A percentile compares a stretch with the other conserved stretches of the same genome.
Conservation (phyloP, 2,797 vertebrate genomes). For the Eulemur albifrons region DNA sequence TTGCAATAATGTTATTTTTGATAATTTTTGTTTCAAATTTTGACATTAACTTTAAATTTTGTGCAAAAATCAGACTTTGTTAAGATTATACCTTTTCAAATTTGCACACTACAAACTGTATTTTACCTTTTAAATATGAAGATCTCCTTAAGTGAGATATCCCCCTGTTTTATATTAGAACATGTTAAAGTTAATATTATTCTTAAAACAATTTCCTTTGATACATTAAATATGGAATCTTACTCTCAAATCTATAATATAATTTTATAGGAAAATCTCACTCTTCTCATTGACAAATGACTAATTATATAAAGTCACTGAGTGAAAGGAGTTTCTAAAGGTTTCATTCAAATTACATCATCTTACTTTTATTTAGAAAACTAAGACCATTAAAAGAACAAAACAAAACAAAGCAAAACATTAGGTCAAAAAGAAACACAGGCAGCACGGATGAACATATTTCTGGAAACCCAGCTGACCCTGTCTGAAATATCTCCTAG, state of each 20-base stretch:
- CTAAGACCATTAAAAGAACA: neutral
- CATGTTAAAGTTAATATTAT: neutral
- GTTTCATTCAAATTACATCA: neutral
- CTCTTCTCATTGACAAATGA: neutral
- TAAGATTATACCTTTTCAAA: neutral
- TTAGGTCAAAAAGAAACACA: neutral
- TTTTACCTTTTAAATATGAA: neutral
- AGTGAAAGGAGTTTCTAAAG: neutral
- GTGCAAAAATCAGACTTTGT: neutral
- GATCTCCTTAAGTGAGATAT: neutral
- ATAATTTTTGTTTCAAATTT: neutral
- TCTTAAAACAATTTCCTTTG: neutral
- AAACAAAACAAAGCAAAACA: neutral
- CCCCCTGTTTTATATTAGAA: neutral
- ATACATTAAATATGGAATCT: neutral
- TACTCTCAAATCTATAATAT: neutral
- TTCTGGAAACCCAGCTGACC: neutral
- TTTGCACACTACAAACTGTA: neutral
- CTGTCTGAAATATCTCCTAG: neutral
- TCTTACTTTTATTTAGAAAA: conserved; percentile 20
- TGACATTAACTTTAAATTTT: neutral
- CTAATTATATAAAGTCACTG: neutral
- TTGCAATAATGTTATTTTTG: neutral
- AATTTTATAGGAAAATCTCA: neutral
- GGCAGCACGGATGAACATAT: neutral